phyloP scores from a whole-genome alignment of 2,888 invertebrate species.

The Pammene fasciana region DNA sequence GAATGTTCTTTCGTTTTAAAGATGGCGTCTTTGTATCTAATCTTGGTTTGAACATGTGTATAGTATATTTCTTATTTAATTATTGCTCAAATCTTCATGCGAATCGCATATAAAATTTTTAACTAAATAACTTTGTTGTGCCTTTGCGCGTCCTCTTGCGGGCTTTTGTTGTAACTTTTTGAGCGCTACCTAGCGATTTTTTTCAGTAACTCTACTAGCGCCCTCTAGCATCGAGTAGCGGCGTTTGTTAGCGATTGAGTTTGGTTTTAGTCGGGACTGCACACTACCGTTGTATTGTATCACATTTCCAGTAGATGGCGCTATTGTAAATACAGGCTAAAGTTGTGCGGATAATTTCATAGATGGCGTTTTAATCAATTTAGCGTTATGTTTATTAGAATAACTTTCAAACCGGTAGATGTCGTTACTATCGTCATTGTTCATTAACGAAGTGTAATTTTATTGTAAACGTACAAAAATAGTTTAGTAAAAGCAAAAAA shows the following conservation, averaged over 20 bases:
- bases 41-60: constrained; percentile 26
- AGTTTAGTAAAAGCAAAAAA: no score
- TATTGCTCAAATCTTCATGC: not conserved
- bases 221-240: constrained; percentile 43
- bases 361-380: constrained; percentile 13
- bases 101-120: constrained; percentile 13
- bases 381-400: not conserved
- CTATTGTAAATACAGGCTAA: not conserved
- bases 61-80: constrained; percentile 24
- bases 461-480: no score
- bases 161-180: not conserved
- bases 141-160: not conserved
- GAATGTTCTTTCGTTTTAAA: constrained; percentile 32
- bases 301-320: not conserved
- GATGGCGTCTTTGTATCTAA: constrained; percentile 17
- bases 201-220: not conserved
- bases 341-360: not conserved
- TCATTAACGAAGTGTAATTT: no score
- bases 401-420: constrained; percentile 1
- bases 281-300: not conserved
- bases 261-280: not conserved
- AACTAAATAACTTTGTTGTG: not conserved
- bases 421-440: not conserved
- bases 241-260: not conserved
- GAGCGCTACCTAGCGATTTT: constrained; percentile 9